Conservation (phyloP, 2,888 invertebrate species). For the Ophraella communa region DNA sequence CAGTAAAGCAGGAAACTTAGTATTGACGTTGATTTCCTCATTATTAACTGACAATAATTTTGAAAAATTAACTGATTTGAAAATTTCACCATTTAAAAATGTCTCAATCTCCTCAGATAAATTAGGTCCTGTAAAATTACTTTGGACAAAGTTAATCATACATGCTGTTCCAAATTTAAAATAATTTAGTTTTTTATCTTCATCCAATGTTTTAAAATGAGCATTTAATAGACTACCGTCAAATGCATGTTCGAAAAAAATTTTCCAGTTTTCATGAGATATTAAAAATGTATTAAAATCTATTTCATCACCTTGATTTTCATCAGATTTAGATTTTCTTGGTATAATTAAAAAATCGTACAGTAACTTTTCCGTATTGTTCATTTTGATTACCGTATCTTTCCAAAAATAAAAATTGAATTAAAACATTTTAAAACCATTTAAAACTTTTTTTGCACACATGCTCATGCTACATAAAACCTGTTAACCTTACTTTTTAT, state of each 20-base stretch:
- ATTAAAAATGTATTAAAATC: constrained; percentile 23
- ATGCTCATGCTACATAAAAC: constrained; percentile 21
- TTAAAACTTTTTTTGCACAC: neutral
- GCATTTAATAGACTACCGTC: constrained; percentile 38
- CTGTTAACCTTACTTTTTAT: constrained; percentile 22
- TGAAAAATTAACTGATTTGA: constrained; percentile 59
- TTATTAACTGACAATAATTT: constrained; percentile 65
- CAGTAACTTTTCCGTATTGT: constrained; percentile 33
- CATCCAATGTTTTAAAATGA: constrained; percentile 41
- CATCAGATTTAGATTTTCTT: constrained; percentile 28
- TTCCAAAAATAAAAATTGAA: neutral
- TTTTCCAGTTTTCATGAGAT: constrained; percentile 43
- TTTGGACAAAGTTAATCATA: constrained; percentile 76
- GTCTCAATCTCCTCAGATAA: constrained; percentile 58
- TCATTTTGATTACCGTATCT: constrained; percentile 26
- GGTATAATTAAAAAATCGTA: constrained; percentile 35
- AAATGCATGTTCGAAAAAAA: constrained; percentile 42
- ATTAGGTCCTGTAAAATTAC: constrained; percentile 82
- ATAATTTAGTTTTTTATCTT: constrained; percentile 60
- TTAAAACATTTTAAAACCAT: constrained; percentile 23
- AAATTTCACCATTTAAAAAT: constrained; percentile 60
- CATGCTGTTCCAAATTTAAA: constrained; percentile 68
- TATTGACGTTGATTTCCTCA: constrained; percentile 72
- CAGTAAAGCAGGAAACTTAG: constrained; percentile 64
- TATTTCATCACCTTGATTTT: constrained; percentile 7